phyloP scores from a whole-genome alignment of 2,797 vertebrate species.

The Acestrorhynchus altus region DNA sequence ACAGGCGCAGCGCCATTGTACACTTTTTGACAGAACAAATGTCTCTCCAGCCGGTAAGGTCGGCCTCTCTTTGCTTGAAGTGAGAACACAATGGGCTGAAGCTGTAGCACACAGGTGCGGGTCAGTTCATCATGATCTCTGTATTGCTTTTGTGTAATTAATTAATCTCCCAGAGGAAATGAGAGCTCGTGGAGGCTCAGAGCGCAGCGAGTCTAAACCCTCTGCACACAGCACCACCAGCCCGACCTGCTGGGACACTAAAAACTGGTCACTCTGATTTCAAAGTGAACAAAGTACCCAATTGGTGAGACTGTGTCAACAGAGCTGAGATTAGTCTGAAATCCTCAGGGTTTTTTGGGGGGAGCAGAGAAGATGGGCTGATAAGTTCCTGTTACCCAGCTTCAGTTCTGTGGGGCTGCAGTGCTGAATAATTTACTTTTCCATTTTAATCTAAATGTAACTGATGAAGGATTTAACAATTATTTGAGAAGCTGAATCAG shows the following conservation, averaged over 20 bases:
- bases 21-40: slow-evolving; percentile 1
- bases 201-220: background rate
- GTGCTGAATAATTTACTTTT: background rate
- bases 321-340: background rate
- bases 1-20: background rate
- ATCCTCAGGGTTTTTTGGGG: background rate
- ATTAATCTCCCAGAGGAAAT: slow-evolving; percentile 15
- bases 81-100: background rate
- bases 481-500: background rate
- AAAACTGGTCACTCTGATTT: background rate
- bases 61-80: background rate
- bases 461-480: background rate
- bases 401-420: background rate
- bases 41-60: slow-evolving; percentile 6
- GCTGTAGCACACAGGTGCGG: background rate
- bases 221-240: background rate
- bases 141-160: slow-evolving; percentile 30
- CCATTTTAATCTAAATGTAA: background rate
- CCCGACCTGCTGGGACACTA: background rate
- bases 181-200: slow-evolving; percentile 5
- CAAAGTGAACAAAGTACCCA: background rate
- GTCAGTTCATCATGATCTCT: slow-evolving; percentile 25
- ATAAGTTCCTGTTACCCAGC: background rate
- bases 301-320: background rate
- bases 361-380: background rate